Base-by-base conservation (phyloP, 2,888 invertebrate genomes). In the Chrysolina haemoptera region DNA sequence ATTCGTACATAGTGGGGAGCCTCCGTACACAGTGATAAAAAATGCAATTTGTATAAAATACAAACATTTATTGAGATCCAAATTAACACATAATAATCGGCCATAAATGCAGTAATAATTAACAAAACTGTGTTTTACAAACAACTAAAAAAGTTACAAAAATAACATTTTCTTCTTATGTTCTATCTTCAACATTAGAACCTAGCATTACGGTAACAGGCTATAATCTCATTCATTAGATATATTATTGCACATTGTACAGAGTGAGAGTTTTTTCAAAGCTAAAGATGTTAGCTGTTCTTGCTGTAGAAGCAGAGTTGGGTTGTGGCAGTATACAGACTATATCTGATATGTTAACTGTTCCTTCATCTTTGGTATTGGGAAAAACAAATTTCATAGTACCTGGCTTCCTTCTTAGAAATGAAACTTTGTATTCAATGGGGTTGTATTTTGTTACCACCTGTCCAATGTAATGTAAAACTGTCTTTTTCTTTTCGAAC, bases 331-430 rank as follows among this genome's bases (percentile, higher is more conserved):
- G 5, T 46, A 46, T 5, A 46, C n/a, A 46, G 4, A n/a, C 46
- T n/a, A 46, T 11, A 12, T 46, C 46, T 46, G n/a, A 46, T 46
- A 46, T 5, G n/a, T 46, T n/a, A n/a, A 46, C 48, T 8, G 48
- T 48, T 48, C 14, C n/a, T 48, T 16, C 16, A 48, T 48, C 48
- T 48, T 48, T 16, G 8, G 16, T 48, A 48, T 48, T 59, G 2
- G 68, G 16, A 40, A 59, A 59, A 59, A 68, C 41, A 59, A 68
- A 68, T 68, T 68, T 68, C 59, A 27, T 35, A 59, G 68, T 59
- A 59, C 40, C 59, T 10, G 68, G 68, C 18, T 68, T 59, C 41
- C 62, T 68, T 68, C 68, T 55, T 16, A 68, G 14, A 68, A 55
- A 68, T 55, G 68, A 62, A 59, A 68, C 59, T 59, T 59, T 59